Evolutionary conservation across 2,888 invertebrate species (phyloP).

Genomic region (Hemicrepidius hirtus): DNA sequence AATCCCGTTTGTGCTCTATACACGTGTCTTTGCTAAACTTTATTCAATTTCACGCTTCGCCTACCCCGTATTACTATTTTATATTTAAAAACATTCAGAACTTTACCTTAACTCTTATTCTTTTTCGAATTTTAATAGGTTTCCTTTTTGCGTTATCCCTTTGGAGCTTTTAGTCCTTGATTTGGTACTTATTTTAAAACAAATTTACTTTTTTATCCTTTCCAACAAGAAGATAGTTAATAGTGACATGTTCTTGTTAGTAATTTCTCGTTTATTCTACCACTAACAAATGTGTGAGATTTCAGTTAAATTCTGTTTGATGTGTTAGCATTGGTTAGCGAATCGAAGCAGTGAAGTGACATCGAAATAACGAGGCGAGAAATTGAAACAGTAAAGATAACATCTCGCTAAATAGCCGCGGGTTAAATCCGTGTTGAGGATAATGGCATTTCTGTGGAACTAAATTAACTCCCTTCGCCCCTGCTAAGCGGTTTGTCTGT

Average conservation of each 20-base stretch:
- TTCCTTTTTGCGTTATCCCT: not conserved
- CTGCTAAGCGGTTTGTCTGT: constrained; percentile 65
- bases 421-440: constrained; percentile 69
- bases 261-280: not conserved
- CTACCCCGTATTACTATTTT: constrained; percentile 66
- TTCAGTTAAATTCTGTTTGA: not conserved
- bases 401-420: constrained; percentile 71
- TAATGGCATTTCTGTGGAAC: constrained; percentile 69
- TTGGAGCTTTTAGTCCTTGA: not conserved
- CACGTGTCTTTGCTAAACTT: constrained; percentile 62
- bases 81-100: constrained; percentile 60
- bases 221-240: no score
- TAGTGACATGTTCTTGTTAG: no score
- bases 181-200: no score
- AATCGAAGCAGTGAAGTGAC: constrained; percentile 61
- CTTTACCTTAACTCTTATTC: constrained; percentile 14
- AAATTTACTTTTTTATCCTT: no score
- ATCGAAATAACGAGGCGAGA: constrained; percentile 71
- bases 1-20: constrained; percentile 58
- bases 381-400: constrained; percentile 72
- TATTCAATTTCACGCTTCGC: constrained; percentile 69
- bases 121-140: constrained; percentile 30
- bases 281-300: not conserved
- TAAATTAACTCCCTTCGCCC: constrained; percentile 70
- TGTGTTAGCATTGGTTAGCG: constrained; percentile 19